Evolutionary conservation across 2,888 invertebrate species (phyloP).

Genomic region (Ophioninae sp.): DNA sequence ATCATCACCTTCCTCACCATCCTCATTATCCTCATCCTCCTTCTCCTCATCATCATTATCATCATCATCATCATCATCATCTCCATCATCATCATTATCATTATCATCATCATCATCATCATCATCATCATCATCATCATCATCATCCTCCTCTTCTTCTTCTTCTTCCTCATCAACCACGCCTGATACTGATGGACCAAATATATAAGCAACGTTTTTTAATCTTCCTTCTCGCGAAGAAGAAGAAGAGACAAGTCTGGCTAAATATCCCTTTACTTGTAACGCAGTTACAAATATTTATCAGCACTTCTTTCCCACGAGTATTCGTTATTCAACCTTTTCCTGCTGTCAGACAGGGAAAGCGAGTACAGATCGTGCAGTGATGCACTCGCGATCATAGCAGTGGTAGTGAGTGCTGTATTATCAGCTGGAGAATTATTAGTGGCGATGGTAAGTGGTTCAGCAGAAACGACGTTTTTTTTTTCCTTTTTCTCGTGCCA

Average conservation of each 20-base stretch:
- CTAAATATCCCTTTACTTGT: conserved; percentile 4
- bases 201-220: conserved; percentile 66
- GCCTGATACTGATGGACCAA: conserved; percentile 73
- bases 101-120: conserved; percentile 46
- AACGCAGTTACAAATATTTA: background rate
- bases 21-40: conserved; percentile 43
- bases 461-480: conserved; percentile 11
- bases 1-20: conserved; percentile 59
- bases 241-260: conserved; percentile 33
- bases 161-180: conserved; percentile 34
- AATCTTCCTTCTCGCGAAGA: conserved; percentile 39
- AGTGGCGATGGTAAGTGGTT: conserved; percentile 1
- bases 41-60: conserved; percentile 9
- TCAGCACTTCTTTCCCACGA: conserved; percentile 28
- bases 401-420: conserved; percentile 39
- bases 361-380: background rate
- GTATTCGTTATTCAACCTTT: conserved; percentile 32
- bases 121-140: too few relatives aligned
- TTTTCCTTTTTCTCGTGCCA: too few relatives aligned
- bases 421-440: conserved; percentile 16
- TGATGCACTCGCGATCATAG: conserved; percentile 57
- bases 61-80: conserved; percentile 62
- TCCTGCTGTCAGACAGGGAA: background rate
- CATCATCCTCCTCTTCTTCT: conserved; percentile 45
- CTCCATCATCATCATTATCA: conserved; percentile 59